Evolutionary conservation across 2,113 vertebrate species (phyloP), one percentile per base, ranked within the genome.

Genomic region (Thunnus maccoyii): DNA sequence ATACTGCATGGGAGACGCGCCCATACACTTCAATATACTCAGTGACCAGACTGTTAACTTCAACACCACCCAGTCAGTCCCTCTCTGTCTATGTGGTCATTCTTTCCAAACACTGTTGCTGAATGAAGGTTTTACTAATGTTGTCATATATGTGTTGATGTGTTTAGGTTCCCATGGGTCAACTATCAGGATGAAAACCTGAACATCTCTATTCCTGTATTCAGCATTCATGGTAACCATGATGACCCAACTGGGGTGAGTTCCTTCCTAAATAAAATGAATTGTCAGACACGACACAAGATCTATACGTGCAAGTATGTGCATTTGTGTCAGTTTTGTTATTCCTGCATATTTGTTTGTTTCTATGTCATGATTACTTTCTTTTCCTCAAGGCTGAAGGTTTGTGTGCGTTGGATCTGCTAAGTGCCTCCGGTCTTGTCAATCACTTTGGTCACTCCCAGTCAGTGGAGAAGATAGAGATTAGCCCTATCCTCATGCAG

Each of bases 211-310:
- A 96, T 99, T 85, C 98, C 98, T 0, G 91, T 97, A 66, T 99
- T 99, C 87, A 99, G 98, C 90, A 96, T 99, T 88, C 98, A 99
- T 83, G 98, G 98, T 75, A 99, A 99, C 95, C 98, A 99, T 27
- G 98, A 99, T 79, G 98, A 99, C 91, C 98, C 98, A 30, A 99
- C 98, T 0, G 98, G 98, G 95, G 98, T 99, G 95, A 97, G 93
- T 83, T 47, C 1, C 6, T 30, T 60, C 8, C 3, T 4, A 0
- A 13, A 14, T 62, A 18, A 55, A 61, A 69, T 36, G 5, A 17
- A 56, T 30, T 32, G 4, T 30, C 10, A n/a, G 5, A 48, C 17
- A 36, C 27, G 15, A 22, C 7, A 22, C 20, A 6, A 46, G 0
- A 54, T 55, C 8, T 17, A 22, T 16, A 56, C 51, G 20, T 72